Evolutionary conservation across 2,113 vertebrate genomes (phyloP), one percentile per base, ranked within the genome.

Genomic region (Etheostoma spectabile): DNA sequence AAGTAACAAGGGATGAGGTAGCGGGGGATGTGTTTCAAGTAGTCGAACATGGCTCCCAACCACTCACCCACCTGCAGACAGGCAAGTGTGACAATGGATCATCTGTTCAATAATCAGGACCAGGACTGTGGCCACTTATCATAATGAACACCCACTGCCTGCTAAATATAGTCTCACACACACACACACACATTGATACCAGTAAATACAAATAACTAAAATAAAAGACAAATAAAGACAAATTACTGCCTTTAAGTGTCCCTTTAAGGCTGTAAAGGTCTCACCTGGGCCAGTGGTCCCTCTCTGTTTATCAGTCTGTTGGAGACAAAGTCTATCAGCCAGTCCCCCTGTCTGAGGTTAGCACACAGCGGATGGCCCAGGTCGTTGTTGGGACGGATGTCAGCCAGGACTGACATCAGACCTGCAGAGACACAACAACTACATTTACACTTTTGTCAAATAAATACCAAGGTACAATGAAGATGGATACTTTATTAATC

Each of bases 1-100:
- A 99, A 99, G 86, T 99, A 99, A 84, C 96, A 97, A 0, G 98
- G 98, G 83, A 99, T 96, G 74, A 99, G 97, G 72, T 99, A 99
- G 52, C 97, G 97, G 42, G 98, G 98, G 82, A 99, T 94, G 90
- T 96, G 96, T 86, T 98, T 99, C 57, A 99, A 87, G 92, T 97
- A 98, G 57, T 92, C 85, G 89, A 99, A 99, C 95, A 99, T 97
- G 68, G 96, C 96, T 55, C 86, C 94, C 78, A 99, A 92, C 98
- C 98, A 99, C 91, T 95, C 94, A 30, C 97, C 98, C 84, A 99
- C 97, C 98, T 99, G 88, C 75, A 83, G 1, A 71, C 30, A 79
- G 45, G 38, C 16, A 71, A 8, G 2, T 2, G 33, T 19, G 46
- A 64, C 49, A 67, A 51, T 63, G 18, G 0, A 13, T 61, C 4